Base-by-base conservation (phyloP, 1,140 invertebrate species). In the Contarinia nasturtii region DNA sequence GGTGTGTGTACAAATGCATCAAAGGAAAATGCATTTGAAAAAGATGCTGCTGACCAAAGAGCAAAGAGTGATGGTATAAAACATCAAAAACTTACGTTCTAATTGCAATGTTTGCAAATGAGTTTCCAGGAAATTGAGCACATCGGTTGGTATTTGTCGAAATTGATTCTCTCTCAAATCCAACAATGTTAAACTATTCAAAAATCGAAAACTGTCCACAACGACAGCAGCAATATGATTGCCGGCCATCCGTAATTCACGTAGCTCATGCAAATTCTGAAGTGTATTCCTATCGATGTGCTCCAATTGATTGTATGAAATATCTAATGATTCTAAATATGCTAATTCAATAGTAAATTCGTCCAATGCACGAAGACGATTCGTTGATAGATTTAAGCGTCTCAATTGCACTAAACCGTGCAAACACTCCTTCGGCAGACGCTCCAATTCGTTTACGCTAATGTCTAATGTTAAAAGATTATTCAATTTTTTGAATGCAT, bases 101-200 rank as follows among this genome's bases (percentile, higher is more conserved):
- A 82, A 76, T 51, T 73, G 69, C 8, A 88, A 65, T 46, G 74
- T 79, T 52, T 77, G 71, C 51, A 88, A 77, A 64, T 87, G 82
- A 5, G 83, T 84, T 65, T 88, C 86, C 47, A 89, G 61, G 12
- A 77, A 77, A 50, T 70, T 68, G 47, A 89, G 73, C 15, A 85
- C 76, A 53, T 80, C 85, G 45, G 83, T 59, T 11, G 82, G 82
- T 44, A 93, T 68, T 53, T 78, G 75, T 61, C 86, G 81, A 47
- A 93, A 74, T 56, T 84, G 81, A 66, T 93, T 93, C 48, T 75
- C 74, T 53, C 83, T 83, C 22, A 92, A 68, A 64, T 92, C 86
- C 17, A 93, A 68, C n/a, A 80, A 64, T 43, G 77, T 66, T 10
- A 90, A 66, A 61, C 84, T 85, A 54, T 82, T 80, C 22, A 90